Percentiles rank a stretch among this genome's conserved stretches.
These are phyloP conservation scores for Xerus rutilus DNA, from an alignment of 2,797 vertebrate species.

Conservation along the genomic window DNA sequence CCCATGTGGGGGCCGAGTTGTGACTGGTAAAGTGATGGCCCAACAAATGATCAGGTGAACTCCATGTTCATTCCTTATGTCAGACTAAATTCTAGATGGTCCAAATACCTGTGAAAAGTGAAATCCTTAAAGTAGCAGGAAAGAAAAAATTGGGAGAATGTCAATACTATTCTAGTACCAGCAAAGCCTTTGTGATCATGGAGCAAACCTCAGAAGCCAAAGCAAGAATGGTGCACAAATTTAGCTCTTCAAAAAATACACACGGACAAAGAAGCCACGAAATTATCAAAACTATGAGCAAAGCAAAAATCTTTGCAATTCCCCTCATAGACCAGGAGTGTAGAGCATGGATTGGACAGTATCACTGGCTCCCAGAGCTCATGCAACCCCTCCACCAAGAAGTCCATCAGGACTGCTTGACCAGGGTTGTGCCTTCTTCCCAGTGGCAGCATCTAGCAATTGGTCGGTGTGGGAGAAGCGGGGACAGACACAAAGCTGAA, in stretches of 20 bases:
- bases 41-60: background rate
- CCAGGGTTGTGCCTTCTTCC: background rate
- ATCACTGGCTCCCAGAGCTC: background rate
- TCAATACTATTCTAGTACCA: background rate
- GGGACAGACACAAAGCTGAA: no score
- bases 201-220: background rate
- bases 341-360: no score
- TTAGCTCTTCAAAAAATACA: background rate
- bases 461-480: background rate
- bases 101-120: background rate
- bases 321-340: background rate
- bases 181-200: background rate
- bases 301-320: background rate
- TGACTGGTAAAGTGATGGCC: fast-evolving
- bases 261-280: background rate
- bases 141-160: background rate
- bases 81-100: background rate
- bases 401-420: background rate
- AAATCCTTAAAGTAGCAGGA: background rate
- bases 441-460: background rate
- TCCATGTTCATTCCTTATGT: background rate
- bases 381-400: background rate
- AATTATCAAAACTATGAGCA: background rate
- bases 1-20: no score
- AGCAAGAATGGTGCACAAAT: background rate